Evolutionary conservation across 2,113 vertebrate genomes (phyloP).

Genomic region (Phocoena phocoena): DNA sequence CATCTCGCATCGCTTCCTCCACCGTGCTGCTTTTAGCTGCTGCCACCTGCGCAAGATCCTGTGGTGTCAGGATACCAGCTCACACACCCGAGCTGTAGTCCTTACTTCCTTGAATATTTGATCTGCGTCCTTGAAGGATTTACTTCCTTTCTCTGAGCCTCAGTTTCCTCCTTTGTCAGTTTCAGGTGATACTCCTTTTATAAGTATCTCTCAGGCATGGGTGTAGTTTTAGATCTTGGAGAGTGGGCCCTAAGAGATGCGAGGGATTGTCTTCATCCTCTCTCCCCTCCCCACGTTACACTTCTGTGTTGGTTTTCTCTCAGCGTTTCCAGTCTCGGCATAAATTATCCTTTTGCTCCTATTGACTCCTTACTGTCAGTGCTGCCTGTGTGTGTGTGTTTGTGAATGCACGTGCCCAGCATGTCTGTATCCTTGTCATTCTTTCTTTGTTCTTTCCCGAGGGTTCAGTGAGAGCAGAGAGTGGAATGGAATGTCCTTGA

Average conservation of each 20-base stretch:
- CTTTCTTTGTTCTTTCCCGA: constrained; percentile 61
- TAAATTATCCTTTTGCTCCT: constrained; percentile 36
- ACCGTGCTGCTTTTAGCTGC: neutral
- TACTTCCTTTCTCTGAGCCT: neutral
- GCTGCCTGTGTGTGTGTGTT: neutral
- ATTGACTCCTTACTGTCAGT: neutral
- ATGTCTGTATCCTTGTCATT: constrained; percentile 15
- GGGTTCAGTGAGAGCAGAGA: neutral
- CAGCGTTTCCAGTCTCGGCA: constrained; percentile 29
- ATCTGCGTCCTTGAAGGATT: neutral
- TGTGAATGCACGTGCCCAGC: neutral
- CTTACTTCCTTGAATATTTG: neutral
- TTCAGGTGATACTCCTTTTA: neutral
- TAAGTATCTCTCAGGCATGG: neutral
- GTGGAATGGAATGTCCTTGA: neutral
- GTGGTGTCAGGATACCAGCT: neutral
- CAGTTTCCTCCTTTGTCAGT: neutral
- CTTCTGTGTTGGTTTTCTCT: constrained; percentile 38
- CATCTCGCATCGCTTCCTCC: constrained; percentile 4
- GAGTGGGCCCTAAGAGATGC: neutral
- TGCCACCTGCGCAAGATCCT: neutral
- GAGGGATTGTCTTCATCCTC: neutral
- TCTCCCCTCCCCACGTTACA: neutral
- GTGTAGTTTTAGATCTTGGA: neutral
- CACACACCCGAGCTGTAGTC: neutral